phyloP scores from a whole-genome alignment of 35 echinoderm and acorn worm species.

The Amphiura filiformis region DNA sequence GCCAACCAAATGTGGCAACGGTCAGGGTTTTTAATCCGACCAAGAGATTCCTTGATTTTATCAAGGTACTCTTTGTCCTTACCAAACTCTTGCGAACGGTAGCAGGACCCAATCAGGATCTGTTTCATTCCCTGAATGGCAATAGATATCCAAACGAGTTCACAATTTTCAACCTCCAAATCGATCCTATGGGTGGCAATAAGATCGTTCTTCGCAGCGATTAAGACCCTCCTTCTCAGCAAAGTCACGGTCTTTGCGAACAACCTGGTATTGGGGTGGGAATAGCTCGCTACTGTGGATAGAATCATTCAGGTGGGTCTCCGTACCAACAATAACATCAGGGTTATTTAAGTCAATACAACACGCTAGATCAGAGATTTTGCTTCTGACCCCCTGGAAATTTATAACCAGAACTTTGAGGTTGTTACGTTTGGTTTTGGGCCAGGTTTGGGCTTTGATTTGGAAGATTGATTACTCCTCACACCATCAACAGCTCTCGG shows the following conservation, averaged over 20 bases:
- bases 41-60: neutral
- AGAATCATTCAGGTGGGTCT: neutral
- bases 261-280: neutral
- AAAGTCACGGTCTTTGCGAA: constrained; percentile 1
- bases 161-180: neutral
- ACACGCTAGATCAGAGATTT: neutral
- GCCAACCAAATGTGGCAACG: constrained; percentile 1
- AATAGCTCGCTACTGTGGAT: constrained; percentile 15
- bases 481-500: neutral
- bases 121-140: neutral
- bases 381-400: constrained; percentile 14
- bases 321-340: constrained; percentile 1
- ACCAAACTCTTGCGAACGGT: constrained; percentile 9
- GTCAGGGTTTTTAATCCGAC: neutral
- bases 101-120: neutral
- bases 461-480: neutral
- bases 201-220: constrained; percentile 6
- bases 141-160: neutral
- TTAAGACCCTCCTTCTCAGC: constrained; percentile 11
- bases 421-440: neutral
- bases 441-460: neutral
- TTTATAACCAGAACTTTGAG: constrained; percentile 21
- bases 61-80: neutral
- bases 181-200: neutral
- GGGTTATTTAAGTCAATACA: constrained; percentile 1